Conservation (phyloP, 2,888 invertebrate species). For the Xylocampa areola region DNA sequence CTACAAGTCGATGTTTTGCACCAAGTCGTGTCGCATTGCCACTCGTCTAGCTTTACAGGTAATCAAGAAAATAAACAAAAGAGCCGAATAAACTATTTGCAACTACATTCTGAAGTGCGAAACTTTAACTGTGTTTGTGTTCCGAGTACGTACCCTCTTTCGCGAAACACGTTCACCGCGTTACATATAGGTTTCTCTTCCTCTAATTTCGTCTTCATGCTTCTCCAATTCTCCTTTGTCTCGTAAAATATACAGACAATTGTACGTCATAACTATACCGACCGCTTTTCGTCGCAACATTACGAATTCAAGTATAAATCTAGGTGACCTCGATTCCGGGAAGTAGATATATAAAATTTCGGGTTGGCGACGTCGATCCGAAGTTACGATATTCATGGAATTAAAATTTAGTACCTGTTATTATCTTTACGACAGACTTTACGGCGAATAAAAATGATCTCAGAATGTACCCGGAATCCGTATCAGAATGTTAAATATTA, state of each 20-base stretch:
- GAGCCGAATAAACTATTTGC: conserved; percentile 22
- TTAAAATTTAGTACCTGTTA: conserved; percentile 53
- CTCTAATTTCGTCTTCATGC: conserved; percentile 68
- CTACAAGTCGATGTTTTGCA: too few species aligned
- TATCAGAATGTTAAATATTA: conserved; percentile 21
- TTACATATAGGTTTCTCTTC: conserved; percentile 80
- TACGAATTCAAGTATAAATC: conserved; percentile 58
- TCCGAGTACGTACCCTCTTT: conserved; percentile 82
- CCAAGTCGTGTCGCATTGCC: not conserved
- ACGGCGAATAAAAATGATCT: conserved; percentile 41
- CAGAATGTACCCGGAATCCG: conserved; percentile 16
- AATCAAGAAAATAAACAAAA: conserved; percentile 24
- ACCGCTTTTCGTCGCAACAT: conserved; percentile 30
- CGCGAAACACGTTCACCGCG: conserved; percentile 79
- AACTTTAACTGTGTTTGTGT: conserved; percentile 26
- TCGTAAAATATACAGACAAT: conserved; percentile 4
- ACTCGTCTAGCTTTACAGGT: conserved; percentile 4
- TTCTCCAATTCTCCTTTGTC: conserved; percentile 46
- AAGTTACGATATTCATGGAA: conserved; percentile 45
- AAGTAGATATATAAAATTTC: conserved; percentile 52
- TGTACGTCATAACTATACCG: conserved; percentile 24
- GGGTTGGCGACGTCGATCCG: conserved; percentile 37
- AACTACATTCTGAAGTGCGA: conserved; percentile 26
- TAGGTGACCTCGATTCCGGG: conserved; percentile 66
- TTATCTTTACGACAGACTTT: conserved; percentile 53